These are phyloP conservation scores for Hydropsyche tenuis DNA, from an alignment of 1,140 invertebrate genomes.

Conservation along the genomic window DNA sequence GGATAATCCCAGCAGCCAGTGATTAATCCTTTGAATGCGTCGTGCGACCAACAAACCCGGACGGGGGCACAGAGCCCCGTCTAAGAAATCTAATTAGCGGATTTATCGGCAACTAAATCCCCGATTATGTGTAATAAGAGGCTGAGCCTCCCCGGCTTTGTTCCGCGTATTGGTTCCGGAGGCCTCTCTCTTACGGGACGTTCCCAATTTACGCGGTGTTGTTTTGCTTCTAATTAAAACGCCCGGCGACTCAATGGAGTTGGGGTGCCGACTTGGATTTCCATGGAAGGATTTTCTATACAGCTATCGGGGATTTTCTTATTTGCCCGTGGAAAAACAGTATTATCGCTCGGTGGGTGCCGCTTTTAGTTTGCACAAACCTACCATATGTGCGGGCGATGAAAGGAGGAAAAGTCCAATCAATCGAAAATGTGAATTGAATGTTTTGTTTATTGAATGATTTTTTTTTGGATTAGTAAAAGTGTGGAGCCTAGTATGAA, in stretches of 20 bases:
- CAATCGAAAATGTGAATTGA: too few relatives aligned
- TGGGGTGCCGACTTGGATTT: too few relatives aligned
- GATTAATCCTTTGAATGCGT: conserved; percentile 32
- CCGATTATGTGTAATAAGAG: conserved; percentile 35
- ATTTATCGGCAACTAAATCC: conserved; percentile 39
- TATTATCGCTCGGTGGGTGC: too few relatives aligned
- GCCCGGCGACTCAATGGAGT: too few relatives aligned
- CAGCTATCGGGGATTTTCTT: neutral
- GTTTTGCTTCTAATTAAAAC: conserved; percentile 30
- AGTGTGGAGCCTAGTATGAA: too few relatives aligned
- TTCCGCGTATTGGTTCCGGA: conserved; percentile 13
- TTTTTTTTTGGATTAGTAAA: too few relatives aligned
- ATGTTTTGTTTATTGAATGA: too few relatives aligned
- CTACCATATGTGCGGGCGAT: too few relatives aligned
- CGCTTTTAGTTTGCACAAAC: too few relatives aligned
- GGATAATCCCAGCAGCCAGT: neutral
- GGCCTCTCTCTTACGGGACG: too few relatives aligned
- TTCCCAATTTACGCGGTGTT: conserved; percentile 2
- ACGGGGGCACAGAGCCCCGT: neutral
- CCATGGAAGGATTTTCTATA: neutral
- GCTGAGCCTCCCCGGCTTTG: conserved; percentile 33
- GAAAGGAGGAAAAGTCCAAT: too few relatives aligned
- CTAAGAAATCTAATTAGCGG: conserved; percentile 45
- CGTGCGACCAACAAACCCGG: conserved; percentile 1
- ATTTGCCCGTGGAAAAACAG: too few relatives aligned